phyloP scores from a whole-genome alignment of 2,113 vertebrate species.

The Bettongia penicillata region DNA sequence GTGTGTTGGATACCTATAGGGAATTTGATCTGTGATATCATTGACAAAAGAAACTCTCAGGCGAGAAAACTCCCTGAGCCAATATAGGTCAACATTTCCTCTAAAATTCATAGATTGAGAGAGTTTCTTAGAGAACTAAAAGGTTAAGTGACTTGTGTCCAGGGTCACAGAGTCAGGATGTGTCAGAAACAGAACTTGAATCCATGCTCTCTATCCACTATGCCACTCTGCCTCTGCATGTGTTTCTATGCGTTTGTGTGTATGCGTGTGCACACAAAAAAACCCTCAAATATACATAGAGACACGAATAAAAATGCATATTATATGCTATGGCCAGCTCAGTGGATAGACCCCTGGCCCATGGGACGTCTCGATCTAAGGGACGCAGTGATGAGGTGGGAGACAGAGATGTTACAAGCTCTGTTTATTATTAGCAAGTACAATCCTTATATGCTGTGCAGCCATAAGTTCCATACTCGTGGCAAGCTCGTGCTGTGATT shows the following conservation, averaged over 20 bases:
- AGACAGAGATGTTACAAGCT: too few relatives aligned
- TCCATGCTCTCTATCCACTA: neutral
- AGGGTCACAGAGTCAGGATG: neutral
- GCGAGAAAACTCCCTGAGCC: neutral
- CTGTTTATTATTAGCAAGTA: too few relatives aligned
- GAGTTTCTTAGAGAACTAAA: neutral
- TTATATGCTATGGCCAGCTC: too few relatives aligned
- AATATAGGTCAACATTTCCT: neutral
- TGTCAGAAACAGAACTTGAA: neutral
- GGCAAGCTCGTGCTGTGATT: too few relatives aligned
- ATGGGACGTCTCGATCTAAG: too few relatives aligned
- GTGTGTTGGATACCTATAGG: neutral
- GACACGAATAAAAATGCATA: too few relatives aligned
- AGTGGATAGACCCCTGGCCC: too few relatives aligned
- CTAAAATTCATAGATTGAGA: neutral
- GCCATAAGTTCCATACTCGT: too few relatives aligned
- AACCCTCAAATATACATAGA: too few relatives aligned
- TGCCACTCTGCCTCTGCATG: neutral
- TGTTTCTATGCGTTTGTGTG: neutral
- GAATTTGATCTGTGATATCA: neutral
- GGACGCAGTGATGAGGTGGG: too few relatives aligned
- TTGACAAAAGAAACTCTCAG: neutral
- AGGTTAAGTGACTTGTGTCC: neutral
- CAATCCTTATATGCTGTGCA: too few relatives aligned
- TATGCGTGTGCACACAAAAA: neutral